These are phyloP conservation scores for Pocillopora verrucosa DNA, from an alignment of 64 coral and sea anemone genomes.

Conservation along the genomic window DNA sequence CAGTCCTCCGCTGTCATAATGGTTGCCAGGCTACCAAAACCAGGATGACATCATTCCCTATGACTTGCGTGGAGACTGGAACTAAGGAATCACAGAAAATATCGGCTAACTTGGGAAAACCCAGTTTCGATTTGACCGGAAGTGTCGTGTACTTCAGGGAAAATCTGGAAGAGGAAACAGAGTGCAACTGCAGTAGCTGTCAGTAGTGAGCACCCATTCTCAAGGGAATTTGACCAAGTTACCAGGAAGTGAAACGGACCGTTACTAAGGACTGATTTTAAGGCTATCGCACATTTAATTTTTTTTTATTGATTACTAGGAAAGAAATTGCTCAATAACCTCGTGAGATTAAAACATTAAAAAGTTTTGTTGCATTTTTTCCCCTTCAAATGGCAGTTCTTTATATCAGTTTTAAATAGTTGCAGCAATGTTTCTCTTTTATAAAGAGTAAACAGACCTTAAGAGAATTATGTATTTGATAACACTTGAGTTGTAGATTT, in stretches of 20 bases:
- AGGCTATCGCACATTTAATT: not conserved
- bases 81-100: not conserved
- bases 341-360: too few relatives aligned
- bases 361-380: too few relatives aligned
- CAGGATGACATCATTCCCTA: not conserved
- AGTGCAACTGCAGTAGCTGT: slow-evolving; percentile 18
- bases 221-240: not conserved
- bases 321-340: not conserved
- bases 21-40: slow-evolving; percentile 20
- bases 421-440: too few relatives aligned
- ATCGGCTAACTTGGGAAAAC: not conserved
- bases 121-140: slow-evolving; percentile 9
- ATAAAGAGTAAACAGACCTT: too few relatives aligned
- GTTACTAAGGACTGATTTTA: not conserved
- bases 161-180: not conserved
- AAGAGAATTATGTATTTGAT: too few relatives aligned
- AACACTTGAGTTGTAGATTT: too few relatives aligned
- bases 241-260: not conserved
- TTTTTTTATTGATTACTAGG: not conserved
- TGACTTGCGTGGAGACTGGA: slow-evolving; percentile 5
- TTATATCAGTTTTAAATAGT: too few relatives aligned
- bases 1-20: slow-evolving; percentile 23
- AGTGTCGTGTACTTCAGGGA: not conserved
- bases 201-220: not conserved
- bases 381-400: too few relatives aligned